These are phyloP conservation scores for Phyllostomus hastatus DNA, from an alignment of 2,113 vertebrate species.

Conservation along the genomic window DNA sequence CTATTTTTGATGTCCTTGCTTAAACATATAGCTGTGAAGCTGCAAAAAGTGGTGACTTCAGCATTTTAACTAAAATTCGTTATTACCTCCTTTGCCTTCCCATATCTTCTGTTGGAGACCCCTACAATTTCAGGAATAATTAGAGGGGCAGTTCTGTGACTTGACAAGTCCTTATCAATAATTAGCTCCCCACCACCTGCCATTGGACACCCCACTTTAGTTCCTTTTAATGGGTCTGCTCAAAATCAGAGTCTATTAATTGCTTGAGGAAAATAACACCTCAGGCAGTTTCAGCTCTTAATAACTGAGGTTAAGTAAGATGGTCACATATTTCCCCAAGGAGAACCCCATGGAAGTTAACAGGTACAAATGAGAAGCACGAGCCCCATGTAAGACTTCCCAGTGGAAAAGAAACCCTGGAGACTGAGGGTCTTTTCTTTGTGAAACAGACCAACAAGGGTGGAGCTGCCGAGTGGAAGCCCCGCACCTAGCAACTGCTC, in stretches of 20 bases:
- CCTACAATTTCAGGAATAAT: not conserved
- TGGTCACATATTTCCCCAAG: not conserved
- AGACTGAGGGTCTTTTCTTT: not conserved
- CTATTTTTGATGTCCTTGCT: not conserved
- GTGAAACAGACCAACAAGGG: not conserved
- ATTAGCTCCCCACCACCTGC: not conserved
- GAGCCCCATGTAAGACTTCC: not conserved
- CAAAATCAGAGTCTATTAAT: not conserved
- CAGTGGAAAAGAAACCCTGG: not conserved
- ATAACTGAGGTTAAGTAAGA: not conserved
- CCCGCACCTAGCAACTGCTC: rapidly evolving
- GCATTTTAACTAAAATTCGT: not conserved
- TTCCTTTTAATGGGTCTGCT: not conserved
- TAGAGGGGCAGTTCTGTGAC: not conserved
- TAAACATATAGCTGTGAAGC: not conserved
- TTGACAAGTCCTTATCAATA: not conserved
- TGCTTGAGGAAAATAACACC: not conserved
- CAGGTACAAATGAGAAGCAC: not conserved
- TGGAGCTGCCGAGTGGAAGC: not conserved
- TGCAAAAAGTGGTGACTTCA: not conserved
- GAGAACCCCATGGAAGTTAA: not conserved
- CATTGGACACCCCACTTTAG: not conserved
- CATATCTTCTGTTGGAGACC: not conserved
- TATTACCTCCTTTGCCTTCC: not conserved
- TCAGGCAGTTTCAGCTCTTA: not conserved